phyloP scores from a whole-genome alignment of 2,797 vertebrate species.

The Halcyon chelicuti region DNA sequence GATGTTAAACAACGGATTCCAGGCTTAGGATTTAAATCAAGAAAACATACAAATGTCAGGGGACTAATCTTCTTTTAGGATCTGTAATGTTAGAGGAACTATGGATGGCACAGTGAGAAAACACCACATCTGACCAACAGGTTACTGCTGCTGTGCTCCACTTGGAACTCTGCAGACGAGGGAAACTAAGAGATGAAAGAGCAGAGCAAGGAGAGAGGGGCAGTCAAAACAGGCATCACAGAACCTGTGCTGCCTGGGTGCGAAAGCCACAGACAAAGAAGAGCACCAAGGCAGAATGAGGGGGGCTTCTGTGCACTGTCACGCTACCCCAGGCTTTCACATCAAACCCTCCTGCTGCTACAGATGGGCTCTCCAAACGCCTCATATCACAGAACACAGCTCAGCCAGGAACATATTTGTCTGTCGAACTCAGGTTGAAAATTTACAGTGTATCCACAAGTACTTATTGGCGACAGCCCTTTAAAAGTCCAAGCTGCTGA shows the following conservation, averaged over 20 bases:
- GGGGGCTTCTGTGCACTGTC: background rate
- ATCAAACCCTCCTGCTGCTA: background rate
- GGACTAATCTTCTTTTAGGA: background rate
- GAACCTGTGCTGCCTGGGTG: rapidly evolving
- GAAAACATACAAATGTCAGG: background rate
- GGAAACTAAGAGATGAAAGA: background rate
- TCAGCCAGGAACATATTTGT: background rate
- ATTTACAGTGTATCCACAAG: background rate
- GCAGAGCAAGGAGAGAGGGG: background rate
- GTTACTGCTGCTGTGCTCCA: background rate
- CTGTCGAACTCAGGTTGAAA: background rate
- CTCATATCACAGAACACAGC: rapidly evolving
- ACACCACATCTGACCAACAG: background rate
- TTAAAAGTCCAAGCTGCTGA: background rate
- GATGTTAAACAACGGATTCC: background rate
- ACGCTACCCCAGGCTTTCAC: background rate
- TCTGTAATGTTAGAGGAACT: background rate
- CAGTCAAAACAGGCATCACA: background rate
- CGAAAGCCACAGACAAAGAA: rapidly evolving
- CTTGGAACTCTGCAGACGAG: background rate
- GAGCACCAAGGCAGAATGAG: background rate
- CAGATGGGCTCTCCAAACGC: background rate
- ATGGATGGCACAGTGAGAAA: background rate
- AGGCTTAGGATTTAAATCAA: background rate
- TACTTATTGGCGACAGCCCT: rapidly evolving